A percentile compares a stretch with the other conserved stretches of the same genome.
phyloP scores from a whole-genome alignment of 2,113 vertebrate species.

The Xiphorhynchus elegans region DNA sequence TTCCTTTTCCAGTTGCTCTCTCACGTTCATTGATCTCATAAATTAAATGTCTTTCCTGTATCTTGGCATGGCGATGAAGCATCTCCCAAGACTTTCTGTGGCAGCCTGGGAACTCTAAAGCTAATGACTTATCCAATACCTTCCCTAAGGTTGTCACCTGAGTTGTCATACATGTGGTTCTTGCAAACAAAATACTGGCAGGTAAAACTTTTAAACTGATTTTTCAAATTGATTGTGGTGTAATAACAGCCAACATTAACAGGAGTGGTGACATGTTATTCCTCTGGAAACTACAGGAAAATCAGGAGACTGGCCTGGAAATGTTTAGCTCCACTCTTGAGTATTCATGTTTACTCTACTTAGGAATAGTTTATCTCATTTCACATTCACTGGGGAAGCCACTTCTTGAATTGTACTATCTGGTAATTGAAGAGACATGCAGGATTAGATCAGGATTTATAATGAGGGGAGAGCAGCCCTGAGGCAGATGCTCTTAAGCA shows the following conservation, averaged over 20 bases:
- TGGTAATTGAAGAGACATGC: conserved; percentile 44
- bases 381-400: not conserved
- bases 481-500: conserved; percentile 55
- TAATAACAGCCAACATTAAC: not conserved
- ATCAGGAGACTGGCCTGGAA: not conserved
- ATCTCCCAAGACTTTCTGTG: not conserved
- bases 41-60: not conserved
- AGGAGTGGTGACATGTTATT: not conserved
- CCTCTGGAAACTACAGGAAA: not conserved
- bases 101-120: not conserved
- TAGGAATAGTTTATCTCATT: not conserved
- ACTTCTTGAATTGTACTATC: conserved; percentile 37
- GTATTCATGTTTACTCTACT: not conserved
- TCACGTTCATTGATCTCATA: not conserved
- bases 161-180: not conserved
- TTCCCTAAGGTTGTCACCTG: not conserved
- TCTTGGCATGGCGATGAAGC: not conserved
- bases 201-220: not conserved
- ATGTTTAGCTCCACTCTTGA: not conserved
- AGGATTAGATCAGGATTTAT: conserved; percentile 64
- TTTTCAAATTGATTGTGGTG: not conserved
- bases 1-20: not conserved
- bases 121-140: not conserved
- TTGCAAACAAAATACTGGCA: not conserved
- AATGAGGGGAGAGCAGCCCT: conserved; percentile 51